Conservation (phyloP, 1,140 invertebrate species). For the Metaphire vulgaris region DNA sequence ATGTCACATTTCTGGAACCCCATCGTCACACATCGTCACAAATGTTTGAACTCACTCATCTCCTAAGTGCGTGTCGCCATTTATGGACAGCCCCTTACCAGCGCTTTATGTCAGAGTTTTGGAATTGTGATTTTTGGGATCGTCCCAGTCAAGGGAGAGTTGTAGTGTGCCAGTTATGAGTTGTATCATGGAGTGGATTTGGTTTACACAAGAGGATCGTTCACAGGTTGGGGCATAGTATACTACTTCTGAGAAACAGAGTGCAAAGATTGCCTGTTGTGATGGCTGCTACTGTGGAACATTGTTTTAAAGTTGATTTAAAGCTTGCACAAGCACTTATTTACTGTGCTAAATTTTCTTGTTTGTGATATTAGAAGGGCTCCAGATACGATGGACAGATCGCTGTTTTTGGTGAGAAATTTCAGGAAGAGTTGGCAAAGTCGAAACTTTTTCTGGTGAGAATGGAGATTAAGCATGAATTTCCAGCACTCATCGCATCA, state of each 20-base stretch:
- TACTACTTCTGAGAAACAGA: background rate
- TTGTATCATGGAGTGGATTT: background rate
- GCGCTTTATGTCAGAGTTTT: no score
- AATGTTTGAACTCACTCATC: no score
- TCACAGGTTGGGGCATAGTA: background rate
- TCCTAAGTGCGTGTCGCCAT: no score
- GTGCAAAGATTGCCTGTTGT: background rate
- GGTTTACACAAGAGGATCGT: conserved; percentile 6
- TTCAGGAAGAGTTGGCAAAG: conserved; percentile 72
- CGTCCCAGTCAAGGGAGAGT: no score
- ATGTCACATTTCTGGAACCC: no score
- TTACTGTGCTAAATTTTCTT: background rate
- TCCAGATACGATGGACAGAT: conserved; percentile 87
- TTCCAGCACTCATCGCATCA: no score
- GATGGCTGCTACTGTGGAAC: background rate
- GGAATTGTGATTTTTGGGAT: no score
- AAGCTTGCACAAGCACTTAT: background rate
- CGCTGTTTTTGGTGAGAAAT: conserved; percentile 82
- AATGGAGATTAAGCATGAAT: no score
- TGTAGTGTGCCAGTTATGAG: no score
- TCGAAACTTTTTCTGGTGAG: conserved; percentile 71
- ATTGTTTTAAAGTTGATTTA: background rate
- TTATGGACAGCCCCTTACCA: no score
- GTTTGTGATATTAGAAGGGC: conserved; percentile 50
- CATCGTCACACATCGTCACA: no score